Evolutionary conservation across 2,797 vertebrate species (phyloP), one percentile per base, ranked within the genome.

Genomic region (Leucoraja ocellata): DNA sequence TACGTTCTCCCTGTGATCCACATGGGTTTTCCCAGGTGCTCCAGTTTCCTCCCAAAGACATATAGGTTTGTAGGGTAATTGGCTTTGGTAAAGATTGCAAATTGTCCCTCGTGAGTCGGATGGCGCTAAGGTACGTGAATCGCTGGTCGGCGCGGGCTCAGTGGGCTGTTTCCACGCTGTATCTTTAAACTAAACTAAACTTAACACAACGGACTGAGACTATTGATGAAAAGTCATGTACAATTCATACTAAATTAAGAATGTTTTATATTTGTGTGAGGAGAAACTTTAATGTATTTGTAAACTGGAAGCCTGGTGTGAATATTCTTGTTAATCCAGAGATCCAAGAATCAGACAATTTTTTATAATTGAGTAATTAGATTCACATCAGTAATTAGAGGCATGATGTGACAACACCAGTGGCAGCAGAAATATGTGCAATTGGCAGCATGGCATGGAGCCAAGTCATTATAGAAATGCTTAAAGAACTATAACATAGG

Each of bases 311-410:
- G 16, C 68, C 32, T 74, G 39, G 36, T 76, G 73, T 14, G 46
- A 76, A 58, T 76, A 92, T 76, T 92, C 25, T 74, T 11, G 23
- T 91, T 54, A 76, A 92, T 76, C 90, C 28, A 14, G 21, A 92
- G 68, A 74, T 39, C 68, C 11, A 54, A 13, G 54, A 76, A 92
- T 92, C 76, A 39, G 11, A 92, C 36, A 76, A 58, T n/a, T 65
- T 16, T 88, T 92, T 92, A 71, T 76, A 46, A 92, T 74, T 92
- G 46, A 76, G 90, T 92, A 92, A 92, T 92, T 92, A 92, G 21
- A 92, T 76, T 36, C 71, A 92, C 46, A 14, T 39, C 90, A 76
- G 46, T 92, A 73, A 74, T 92, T 92, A 92, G 71, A 58, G 71
- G 13, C 90, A 58, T 46, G 9, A 25, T 39, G 90, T 92, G 71